These are phyloP conservation scores for Protodeltote pygarga DNA, from an alignment of 2,888 invertebrate genomes.

Conservation along the genomic window DNA sequence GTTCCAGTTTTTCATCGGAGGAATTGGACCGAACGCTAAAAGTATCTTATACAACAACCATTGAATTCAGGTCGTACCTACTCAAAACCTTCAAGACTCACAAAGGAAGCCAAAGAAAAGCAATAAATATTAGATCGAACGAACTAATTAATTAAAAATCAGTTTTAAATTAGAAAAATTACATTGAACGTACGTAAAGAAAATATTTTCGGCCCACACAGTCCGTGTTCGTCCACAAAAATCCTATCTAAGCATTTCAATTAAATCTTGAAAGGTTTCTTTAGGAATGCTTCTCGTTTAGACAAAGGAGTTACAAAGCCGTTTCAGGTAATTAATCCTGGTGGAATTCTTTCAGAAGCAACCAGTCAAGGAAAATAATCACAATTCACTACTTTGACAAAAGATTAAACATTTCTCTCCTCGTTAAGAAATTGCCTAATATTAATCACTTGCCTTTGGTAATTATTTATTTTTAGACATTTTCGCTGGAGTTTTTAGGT, in stretches of 20 bases:
- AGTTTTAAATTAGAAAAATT: not conserved
- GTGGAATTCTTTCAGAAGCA: conserved; percentile 72
- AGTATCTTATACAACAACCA: too few relatives aligned
- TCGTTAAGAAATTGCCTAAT: conserved; percentile 38
- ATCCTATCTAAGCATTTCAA: conserved; percentile 70
- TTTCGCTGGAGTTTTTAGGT: conserved; percentile 2
- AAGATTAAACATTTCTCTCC: conserved; percentile 58
- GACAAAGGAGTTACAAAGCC: conserved; percentile 73
- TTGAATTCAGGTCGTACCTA: not conserved
- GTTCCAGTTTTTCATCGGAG: too few relatives aligned
- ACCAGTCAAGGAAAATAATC: conserved; percentile 67
- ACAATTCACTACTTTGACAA: conserved; percentile 61
- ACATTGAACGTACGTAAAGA: conserved; percentile 25
- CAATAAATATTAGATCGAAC: not conserved
- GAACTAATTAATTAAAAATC: conserved; percentile 1
- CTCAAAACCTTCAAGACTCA: not conserved
- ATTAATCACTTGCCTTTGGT: conserved; percentile 32
- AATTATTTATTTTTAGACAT: conserved; percentile 16
- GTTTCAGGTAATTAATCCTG: conserved; percentile 78
- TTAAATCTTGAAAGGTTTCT: conserved; percentile 72
- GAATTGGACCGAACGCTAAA: too few relatives aligned
- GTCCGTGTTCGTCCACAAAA: conserved; percentile 60
- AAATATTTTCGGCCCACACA: conserved; percentile 46
- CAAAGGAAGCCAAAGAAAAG: not conserved
- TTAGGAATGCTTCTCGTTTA: conserved; percentile 66